Conservation (phyloP, 2,797 vertebrate species). For the Poeciliopsis turneri region DNA sequence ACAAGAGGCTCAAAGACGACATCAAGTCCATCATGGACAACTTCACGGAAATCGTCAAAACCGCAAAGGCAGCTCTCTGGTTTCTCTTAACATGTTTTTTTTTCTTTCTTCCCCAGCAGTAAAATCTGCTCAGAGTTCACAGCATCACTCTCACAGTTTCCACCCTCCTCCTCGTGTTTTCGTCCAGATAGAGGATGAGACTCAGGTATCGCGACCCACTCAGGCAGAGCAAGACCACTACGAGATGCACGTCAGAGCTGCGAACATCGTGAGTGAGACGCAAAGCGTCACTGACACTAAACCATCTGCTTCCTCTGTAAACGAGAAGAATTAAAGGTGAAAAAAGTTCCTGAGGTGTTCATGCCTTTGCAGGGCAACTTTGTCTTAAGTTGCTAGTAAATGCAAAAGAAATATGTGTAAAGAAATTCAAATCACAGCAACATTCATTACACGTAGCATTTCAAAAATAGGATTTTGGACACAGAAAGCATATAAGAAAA, state of each 20-base stretch:
- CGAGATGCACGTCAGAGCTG: slow-evolving; percentile 97
- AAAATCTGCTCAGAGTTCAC: not conserved
- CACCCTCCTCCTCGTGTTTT: not conserved
- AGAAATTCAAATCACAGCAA: not conserved
- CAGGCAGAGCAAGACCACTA: slow-evolving; percentile 98
- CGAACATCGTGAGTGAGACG: slow-evolving; percentile 92
- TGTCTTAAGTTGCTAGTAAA: not conserved
- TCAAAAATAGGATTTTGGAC: not conserved
- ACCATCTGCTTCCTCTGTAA: not conserved
- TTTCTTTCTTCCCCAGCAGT: not conserved
- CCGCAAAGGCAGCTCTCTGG: slow-evolving; percentile 85
- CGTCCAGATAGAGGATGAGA: slow-evolving; percentile 95
- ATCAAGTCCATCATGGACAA: slow-evolving; percentile 95
- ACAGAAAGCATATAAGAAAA: not conserved
- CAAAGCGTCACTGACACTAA: not conserved
- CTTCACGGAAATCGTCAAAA: slow-evolving; percentile 96
- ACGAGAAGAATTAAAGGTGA: not conserved
- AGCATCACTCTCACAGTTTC: not conserved
- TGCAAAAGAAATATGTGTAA: not conserved
- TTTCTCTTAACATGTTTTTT: not conserved
- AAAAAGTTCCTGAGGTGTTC: not conserved
- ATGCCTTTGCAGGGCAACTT: not conserved
- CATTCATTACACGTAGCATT: not conserved
- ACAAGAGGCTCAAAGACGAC: slow-evolving; percentile 97
- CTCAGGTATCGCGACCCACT: slow-evolving; percentile 93